Evolutionary conservation across 2,797 vertebrate species (phyloP).

Genomic region (Darevskia mixta): DNA sequence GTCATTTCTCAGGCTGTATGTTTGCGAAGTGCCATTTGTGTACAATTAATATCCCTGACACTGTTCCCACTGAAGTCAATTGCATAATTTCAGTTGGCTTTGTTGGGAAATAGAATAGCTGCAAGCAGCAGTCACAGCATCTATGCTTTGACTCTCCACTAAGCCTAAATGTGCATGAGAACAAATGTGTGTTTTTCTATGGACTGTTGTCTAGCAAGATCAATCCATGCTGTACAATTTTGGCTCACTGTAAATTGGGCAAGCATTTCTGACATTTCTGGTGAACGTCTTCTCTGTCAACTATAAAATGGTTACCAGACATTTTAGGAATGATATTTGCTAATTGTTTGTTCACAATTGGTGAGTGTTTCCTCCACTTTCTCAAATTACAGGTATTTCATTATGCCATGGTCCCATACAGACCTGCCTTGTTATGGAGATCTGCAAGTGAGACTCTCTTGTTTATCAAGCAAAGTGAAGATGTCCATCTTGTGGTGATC

Average conservation of each 20-base stretch:
- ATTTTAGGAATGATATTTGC: not conserved
- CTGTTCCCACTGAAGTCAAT: slow-evolving; percentile 34
- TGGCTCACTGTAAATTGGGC: not conserved
- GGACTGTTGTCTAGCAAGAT: not conserved
- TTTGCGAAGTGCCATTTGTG: slow-evolving; percentile 45
- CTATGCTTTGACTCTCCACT: not conserved
- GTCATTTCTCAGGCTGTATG: slow-evolving; percentile 39
- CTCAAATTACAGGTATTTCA: not conserved
- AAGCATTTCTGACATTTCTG: not conserved
- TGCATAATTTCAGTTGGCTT: slow-evolving; percentile 31
- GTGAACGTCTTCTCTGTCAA: not conserved
- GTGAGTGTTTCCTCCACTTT: not conserved
- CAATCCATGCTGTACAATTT: not conserved
- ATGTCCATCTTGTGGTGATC: too few species aligned
- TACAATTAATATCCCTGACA: slow-evolving; percentile 40
- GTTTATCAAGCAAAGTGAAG: too few species aligned
- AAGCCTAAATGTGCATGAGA: not conserved
- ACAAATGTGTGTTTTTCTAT: not conserved
- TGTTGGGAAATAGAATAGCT: slow-evolving; percentile 14
- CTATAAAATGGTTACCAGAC: not conserved
- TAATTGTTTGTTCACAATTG: not conserved
- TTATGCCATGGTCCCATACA: not conserved
- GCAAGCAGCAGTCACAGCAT: not conserved
- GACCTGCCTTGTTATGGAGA: too few species aligned
- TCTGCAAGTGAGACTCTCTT: too few species aligned